Evolutionary conservation across 2,797 vertebrate genomes (phyloP).

Genomic region (Coregonus suidteri): DNA sequence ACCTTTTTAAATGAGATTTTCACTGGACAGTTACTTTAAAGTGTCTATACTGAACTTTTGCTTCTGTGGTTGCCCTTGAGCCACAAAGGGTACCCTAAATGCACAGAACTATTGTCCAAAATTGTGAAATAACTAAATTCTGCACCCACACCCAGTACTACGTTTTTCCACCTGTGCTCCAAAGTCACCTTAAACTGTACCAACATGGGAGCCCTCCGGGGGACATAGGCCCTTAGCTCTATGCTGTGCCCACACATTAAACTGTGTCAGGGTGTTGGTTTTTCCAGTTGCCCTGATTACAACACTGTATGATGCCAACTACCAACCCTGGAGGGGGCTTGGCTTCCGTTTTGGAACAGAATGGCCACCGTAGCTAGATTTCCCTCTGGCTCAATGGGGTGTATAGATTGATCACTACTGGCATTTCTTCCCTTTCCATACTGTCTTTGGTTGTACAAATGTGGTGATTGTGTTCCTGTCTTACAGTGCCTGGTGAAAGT

Average conservation of each 20-base stretch:
- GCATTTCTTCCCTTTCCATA: conserved; percentile 26
- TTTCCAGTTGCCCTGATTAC: conserved; percentile 30
- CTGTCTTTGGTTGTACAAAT: conserved; percentile 35
- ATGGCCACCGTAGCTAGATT: conserved; percentile 31
- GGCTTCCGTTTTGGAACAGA: conserved; percentile 44
- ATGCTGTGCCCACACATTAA: neutral
- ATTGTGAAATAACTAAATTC: too few relatives aligned
- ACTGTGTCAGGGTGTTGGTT: conserved; percentile 21
- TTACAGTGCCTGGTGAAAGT: too few relatives aligned
- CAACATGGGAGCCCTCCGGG: neutral
- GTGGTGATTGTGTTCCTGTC: conserved; percentile 27
- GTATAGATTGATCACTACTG: conserved; percentile 17
- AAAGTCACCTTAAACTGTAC: neutral
- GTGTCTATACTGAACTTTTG: too few relatives aligned
- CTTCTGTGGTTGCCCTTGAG: too few relatives aligned
- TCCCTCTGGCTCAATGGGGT: conserved; percentile 33
- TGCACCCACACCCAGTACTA: too few relatives aligned
- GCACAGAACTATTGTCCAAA: too few relatives aligned
- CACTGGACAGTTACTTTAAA: too few relatives aligned
- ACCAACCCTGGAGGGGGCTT: conserved; percentile 41
- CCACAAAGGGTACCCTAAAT: too few relatives aligned
- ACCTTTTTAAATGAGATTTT: too few relatives aligned
- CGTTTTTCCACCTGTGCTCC: neutral
- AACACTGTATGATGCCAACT: conserved; percentile 34
- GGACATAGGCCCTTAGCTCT: conserved; percentile 1